Conservation (phyloP, 1,140 invertebrate genomes). For the Cyrtorhinus lividipennis region DNA sequence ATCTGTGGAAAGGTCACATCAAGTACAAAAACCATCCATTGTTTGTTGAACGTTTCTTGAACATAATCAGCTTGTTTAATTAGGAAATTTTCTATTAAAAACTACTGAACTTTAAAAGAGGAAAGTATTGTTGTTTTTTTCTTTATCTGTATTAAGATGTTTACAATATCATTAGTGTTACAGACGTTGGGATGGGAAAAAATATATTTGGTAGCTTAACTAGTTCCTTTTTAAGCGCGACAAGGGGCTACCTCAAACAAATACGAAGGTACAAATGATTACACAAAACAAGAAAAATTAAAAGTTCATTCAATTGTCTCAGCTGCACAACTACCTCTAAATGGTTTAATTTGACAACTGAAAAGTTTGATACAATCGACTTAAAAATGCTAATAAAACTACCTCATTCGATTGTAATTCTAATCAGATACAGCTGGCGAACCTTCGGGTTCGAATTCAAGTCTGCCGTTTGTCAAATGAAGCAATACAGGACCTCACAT, state of each 20-base stretch:
- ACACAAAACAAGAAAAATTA: constrained; percentile 6
- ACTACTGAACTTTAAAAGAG: not conserved
- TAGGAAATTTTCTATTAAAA: constrained; percentile 11
- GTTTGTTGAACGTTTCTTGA: constrained; percentile 18
- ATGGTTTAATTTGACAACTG: not conserved
- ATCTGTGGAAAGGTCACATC: constrained; percentile 16
- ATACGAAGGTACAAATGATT: constrained; percentile 13
- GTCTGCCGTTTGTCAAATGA: not conserved
- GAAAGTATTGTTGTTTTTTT: constrained; percentile 4
- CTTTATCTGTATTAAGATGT: not conserved
- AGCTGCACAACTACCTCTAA: constrained; percentile 13
- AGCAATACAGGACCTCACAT: not conserved
- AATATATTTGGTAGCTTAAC: constrained; percentile 6
- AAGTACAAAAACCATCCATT: constrained; percentile 21
- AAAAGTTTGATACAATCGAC: not conserved
- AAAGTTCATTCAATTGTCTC: constrained; percentile 11
- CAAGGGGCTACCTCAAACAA: constrained; percentile 12
- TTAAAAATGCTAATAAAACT: constrained; percentile 8
- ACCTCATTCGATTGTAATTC: constrained; percentile 12
- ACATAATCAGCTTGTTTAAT: constrained; percentile 19
- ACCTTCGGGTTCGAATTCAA: not conserved
- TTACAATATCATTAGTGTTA: constrained; percentile 15
- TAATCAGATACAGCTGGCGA: not conserved
- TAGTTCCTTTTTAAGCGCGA: constrained; percentile 7
- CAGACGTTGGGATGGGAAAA: constrained; percentile 8